These are phyloP conservation scores for Monodelphis domestica DNA, from an alignment of 2,797 vertebrate genomes.

Conservation along the genomic window DNA sequence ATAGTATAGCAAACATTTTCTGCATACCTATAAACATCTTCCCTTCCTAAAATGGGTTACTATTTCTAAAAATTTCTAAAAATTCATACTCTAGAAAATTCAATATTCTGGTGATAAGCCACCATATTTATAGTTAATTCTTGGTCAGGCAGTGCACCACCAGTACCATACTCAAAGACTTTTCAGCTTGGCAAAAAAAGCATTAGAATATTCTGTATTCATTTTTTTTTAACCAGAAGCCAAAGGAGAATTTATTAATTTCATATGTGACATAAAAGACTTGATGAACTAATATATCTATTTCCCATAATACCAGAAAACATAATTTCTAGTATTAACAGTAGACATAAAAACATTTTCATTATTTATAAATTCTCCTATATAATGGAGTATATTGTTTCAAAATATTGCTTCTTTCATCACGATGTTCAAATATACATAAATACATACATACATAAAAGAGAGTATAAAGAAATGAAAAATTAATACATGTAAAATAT, in stretches of 20 bases:
- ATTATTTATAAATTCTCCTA: not conserved
- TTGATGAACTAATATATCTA: not conserved
- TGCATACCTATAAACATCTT: not conserved
- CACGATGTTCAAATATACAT: too few relatives aligned
- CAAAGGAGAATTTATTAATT: not conserved
- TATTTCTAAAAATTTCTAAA: not conserved
- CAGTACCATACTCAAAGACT: not conserved
- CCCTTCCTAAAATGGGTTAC: not conserved
- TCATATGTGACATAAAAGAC: not conserved
- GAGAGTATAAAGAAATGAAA: too few relatives aligned
- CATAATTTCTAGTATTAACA: not conserved
- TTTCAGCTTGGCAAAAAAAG: not conserved
- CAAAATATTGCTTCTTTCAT: not conserved
- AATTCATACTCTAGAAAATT: not conserved
- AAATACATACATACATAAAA: too few relatives aligned
- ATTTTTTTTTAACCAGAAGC: too few relatives aligned
- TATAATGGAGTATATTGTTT: not conserved
- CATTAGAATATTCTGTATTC: not conserved
- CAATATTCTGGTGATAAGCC: not conserved
- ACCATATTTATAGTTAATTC: not conserved
- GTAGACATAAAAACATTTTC: not conserved
- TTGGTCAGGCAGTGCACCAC: not conserved
- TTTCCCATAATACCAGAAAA: not conserved
- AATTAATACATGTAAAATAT: not conserved
- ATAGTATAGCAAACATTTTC: not conserved